Percentiles rank a stretch among this genome's conserved stretches.
Evolutionary conservation across 2,113 vertebrate species (phyloP).

Genomic region (Ahaetulla prasina): DNA sequence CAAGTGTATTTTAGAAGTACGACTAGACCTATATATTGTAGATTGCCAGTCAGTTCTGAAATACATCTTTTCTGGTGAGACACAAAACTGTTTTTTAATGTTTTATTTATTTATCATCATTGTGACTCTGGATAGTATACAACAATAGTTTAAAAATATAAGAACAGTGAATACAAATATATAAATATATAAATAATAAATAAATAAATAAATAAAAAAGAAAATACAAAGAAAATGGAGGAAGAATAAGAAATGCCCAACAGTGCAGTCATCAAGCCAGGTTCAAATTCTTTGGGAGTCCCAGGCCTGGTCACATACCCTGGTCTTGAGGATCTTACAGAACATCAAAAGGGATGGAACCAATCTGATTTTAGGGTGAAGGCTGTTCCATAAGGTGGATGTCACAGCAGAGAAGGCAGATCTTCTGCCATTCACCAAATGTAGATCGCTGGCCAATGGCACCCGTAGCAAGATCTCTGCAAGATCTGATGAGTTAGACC

Average conservation of each 20-base stretch:
- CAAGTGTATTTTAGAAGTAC: neutral
- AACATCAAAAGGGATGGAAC: neutral
- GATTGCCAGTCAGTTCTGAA: neutral
- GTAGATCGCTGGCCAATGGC: too few species aligned
- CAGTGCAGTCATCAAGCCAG: neutral
- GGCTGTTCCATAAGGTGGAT: too few species aligned
- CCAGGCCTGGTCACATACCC: neutral
- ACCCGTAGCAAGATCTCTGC: too few species aligned
- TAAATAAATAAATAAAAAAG: too few species aligned
- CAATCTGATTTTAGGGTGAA: too few species aligned
- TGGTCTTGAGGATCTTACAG: neutral
- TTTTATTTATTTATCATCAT: neutral
- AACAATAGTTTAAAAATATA: neutral
- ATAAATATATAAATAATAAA: neutral
- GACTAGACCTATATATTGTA: neutral
- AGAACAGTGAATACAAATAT: neutral
- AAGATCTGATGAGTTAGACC: too few species aligned
- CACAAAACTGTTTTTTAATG: neutral
- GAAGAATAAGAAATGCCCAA: neutral
- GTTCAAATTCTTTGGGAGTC: neutral
- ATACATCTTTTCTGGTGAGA: neutral
- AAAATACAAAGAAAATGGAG: neutral
- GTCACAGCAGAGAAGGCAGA: too few species aligned
- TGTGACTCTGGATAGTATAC: neutral
- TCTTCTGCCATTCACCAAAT: too few species aligned